Base-by-base conservation (phyloP, 2,797 vertebrate species). In the Aulostomus chinensis region DNA sequence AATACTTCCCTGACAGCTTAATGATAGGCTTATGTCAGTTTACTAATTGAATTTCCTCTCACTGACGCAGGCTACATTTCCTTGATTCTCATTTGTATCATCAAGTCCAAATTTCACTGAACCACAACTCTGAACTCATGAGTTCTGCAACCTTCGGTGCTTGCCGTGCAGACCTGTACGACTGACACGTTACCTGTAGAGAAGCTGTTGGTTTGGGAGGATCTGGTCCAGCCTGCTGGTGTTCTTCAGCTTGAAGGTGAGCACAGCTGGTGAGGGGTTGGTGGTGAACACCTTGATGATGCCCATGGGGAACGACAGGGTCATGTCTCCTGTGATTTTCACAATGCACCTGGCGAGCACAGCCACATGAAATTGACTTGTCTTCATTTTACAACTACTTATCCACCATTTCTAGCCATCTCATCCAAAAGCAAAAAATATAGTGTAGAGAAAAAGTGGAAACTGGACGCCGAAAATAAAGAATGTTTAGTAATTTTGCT, bases 241-340 rank as follows among this genome's bases (percentile, higher is more conserved):
- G 83, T 98, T 98, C 83, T 93, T 94, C 68, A 99, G 88, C 58
- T 92, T 93, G 87, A 99, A 97, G 87, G 94, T 93, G 15, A 99
- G 93, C 60, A 95, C 91, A 35, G 96, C 91, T 18, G 96, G 96
- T 57, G 95, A 94, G 4, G 94, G 95, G 86, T 95, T 96, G 83
- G 82, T 89, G 58, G 94, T 98, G 78, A 99, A 99, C 62, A 98
- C 93, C 89, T 95, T 99, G 88, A 98, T 97, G 87, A 99, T 94
- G 57, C 97, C 97, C 67, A 92, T 94, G 54, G 97, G 97, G 85
- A 99, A 99, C 3, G 97, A 99, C 40, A 99, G 60, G 2, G 96
- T 98, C 94, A 99, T 92, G 66, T 99, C 97, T 56, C 97, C 97
- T 29, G 96, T 99, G 68, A 99, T 97, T 90, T 98, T 99, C 83